phyloP scores from a whole-genome alignment of 2,113 vertebrate species.

The Oncorhynchus clarkii region DNA sequence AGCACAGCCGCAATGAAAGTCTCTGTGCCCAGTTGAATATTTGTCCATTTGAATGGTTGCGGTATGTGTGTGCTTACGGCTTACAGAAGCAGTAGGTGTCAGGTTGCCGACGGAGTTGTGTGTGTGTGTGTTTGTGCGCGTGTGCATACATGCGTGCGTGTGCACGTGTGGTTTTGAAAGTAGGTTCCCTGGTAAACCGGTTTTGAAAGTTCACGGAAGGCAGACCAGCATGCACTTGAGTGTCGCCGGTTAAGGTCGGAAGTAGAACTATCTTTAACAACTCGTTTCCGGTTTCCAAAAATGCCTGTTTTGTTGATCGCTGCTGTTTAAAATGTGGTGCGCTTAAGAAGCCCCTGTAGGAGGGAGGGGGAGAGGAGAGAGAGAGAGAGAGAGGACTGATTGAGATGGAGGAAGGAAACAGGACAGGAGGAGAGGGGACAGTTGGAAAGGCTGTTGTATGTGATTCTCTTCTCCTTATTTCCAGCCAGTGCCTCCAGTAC shows the following conservation, averaged over 20 bases:
- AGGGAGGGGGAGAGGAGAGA: too few relatives aligned
- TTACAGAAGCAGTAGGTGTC: not conserved
- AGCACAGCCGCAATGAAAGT: not conserved
- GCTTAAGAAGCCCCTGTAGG: not conserved
- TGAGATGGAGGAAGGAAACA: not conserved
- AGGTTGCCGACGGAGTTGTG: not conserved
- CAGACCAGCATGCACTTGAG: not conserved
- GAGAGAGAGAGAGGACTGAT: not conserved
- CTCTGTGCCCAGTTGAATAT: too few relatives aligned
- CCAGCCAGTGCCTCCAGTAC: constrained; percentile 45
- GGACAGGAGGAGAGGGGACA: not conserved
- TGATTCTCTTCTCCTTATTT: constrained; percentile 41
- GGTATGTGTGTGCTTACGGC: too few relatives aligned
- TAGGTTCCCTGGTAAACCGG: not conserved
- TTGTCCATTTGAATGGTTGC: too few relatives aligned
- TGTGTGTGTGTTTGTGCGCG: not conserved
- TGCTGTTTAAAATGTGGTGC: too few relatives aligned
- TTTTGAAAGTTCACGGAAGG: not conserved
- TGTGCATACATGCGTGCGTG: not conserved
- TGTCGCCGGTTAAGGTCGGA: not conserved
- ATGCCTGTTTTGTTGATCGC: not conserved
- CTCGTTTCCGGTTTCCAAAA: not conserved
- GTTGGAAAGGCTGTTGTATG: constrained; percentile 18
- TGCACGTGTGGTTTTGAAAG: not conserved
- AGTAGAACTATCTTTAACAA: not conserved